A percentile compares a stretch with the other conserved stretches of the same genome.
Conservation (phyloP, 2,113 vertebrate genomes). For the Gallinago undulata region DNA sequence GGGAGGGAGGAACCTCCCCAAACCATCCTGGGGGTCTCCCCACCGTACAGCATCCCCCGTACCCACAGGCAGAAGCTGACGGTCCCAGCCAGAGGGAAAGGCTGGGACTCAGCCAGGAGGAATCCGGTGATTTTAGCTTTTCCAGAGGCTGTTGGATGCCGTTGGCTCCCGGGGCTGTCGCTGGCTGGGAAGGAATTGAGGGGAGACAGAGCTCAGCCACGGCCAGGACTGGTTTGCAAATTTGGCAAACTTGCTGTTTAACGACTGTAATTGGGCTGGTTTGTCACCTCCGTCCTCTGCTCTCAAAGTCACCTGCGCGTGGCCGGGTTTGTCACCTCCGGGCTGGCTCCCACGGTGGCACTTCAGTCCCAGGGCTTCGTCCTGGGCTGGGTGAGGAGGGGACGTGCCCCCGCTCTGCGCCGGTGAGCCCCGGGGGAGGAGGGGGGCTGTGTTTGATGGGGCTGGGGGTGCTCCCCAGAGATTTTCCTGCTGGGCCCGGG, state of each 20-base stretch:
- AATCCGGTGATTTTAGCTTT: background rate
- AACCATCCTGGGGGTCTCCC: too few relatives aligned
- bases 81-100: background rate
- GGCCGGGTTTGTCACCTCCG: background rate
- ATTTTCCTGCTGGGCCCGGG: background rate
- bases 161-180: background rate
- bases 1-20: background rate
- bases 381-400: background rate
- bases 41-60: rapidly evolving
- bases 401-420: rapidly evolving
- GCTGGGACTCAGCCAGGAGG: background rate
- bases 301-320: background rate
- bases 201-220: background rate
- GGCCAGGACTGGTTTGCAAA: background rate
- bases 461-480: background rate
- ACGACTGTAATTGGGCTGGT: rapidly evolving
- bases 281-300: too few relatives aligned
- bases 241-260: background rate
- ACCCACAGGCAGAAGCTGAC: background rate
- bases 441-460: background rate
- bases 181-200: background rate
- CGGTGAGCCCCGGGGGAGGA: rapidly evolving
- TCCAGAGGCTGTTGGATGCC: background rate
- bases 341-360: rapidly evolving
- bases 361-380: background rate